Conservation (phyloP, 2,797 vertebrate genomes). For the Neopelma chrysocephalum region DNA sequence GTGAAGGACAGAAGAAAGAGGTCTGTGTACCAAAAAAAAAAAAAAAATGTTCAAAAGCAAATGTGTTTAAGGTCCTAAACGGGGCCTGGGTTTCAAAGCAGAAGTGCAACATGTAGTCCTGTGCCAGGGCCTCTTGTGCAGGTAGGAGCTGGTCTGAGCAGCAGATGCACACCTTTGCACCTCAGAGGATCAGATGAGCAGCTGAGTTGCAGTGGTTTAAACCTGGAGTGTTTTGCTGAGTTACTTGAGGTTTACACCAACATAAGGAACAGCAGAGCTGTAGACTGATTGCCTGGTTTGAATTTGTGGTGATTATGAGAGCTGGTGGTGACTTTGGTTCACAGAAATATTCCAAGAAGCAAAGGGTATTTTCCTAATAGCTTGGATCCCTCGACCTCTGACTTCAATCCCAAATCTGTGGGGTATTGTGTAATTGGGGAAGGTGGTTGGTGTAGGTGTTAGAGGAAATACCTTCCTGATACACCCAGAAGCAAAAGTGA, state of each 20-base stretch:
- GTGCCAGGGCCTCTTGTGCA: not conserved
- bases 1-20: not conserved
- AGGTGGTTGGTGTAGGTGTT: not conserved
- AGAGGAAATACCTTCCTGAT: not conserved
- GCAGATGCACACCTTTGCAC: not conserved
- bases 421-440: not conserved
- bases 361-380: not conserved
- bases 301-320: not conserved
- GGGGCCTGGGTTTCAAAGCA: not conserved
- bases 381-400: not conserved
- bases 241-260: not conserved
- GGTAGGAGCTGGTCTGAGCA: not conserved
- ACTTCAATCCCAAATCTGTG: not conserved
- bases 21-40: not conserved
- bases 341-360: not conserved
- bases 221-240: not conserved
- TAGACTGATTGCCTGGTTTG: not conserved
- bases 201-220: not conserved
- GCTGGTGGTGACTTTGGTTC: not conserved
- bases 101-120: not conserved
- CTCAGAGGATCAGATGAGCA: not conserved
- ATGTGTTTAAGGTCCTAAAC: not conserved
- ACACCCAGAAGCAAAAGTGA: not conserved
- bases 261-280: not conserved
- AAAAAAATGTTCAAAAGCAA: not conserved